These are phyloP conservation scores for Quiscalus mexicanus DNA, from an alignment of 2,113 vertebrate species.

Conservation along the genomic window DNA sequence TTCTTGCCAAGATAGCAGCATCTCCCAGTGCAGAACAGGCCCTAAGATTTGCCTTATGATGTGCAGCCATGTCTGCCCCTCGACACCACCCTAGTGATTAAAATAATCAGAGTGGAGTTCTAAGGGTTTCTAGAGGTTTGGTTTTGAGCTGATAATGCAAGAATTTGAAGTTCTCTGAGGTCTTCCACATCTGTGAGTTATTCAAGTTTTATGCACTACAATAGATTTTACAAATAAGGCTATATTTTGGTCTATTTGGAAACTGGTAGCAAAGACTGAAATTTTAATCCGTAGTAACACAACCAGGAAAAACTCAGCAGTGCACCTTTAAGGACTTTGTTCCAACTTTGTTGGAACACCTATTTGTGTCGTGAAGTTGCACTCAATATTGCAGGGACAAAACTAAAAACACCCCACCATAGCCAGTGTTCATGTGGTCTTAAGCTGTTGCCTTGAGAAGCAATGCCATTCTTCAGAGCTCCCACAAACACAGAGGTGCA, in stretches of 20 bases:
- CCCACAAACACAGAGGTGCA: not conserved
- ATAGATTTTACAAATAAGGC: not conserved
- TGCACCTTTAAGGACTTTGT: not conserved
- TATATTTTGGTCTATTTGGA: not conserved
- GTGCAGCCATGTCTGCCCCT: not conserved
- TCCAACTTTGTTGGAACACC: not conserved
- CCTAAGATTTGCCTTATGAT: not conserved
- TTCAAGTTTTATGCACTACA: not conserved
- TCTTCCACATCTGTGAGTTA: not conserved
- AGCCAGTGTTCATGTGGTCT: not conserved
- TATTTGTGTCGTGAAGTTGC: not conserved
- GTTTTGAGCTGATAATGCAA: not conserved
- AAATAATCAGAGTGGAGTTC: not conserved
- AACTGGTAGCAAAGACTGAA: not conserved
- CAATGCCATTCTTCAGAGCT: not conserved
- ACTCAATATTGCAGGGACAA: not conserved
- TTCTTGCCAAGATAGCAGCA: not conserved
- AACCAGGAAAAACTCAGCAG: not conserved
- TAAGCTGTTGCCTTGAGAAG: not conserved
- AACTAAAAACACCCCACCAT: not conserved
- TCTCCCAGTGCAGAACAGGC: not conserved
- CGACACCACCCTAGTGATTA: not conserved
- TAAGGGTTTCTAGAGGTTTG: not conserved
- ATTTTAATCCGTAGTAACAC: not conserved
- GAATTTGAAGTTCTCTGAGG: not conserved